Conservation (phyloP, 2,797 vertebrate species). For the Sebastes glaucus region DNA sequence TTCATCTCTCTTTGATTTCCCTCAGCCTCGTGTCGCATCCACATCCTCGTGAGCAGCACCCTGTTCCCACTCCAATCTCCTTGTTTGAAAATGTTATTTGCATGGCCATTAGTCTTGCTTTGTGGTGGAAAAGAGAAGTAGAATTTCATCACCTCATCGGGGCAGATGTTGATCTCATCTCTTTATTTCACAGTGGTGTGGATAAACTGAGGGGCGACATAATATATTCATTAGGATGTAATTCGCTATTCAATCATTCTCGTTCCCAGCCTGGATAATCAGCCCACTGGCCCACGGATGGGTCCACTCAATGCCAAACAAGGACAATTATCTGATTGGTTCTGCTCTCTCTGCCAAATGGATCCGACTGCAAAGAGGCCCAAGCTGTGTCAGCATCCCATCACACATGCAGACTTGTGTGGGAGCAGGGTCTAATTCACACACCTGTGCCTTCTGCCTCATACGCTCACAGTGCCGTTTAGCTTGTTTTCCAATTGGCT, state of each 20-base stretch:
- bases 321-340: conserved; percentile 86
- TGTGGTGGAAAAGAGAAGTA: conserved; percentile 63
- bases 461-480: conserved; percentile 23
- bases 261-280: conserved; percentile 78
- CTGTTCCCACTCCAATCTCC: conserved; percentile 46
- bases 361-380: conserved; percentile 74
- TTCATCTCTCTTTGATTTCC: conserved; percentile 44
- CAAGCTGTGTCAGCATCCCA: conserved; percentile 75
- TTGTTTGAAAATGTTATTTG: conserved; percentile 73
- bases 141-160: conserved; percentile 73
- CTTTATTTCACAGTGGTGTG: conserved; percentile 72
- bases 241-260: conserved; percentile 80
- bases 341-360: conserved; percentile 79
- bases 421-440: conserved; percentile 38
- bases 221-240: conserved; percentile 83
- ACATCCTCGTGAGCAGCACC: conserved; percentile 9
- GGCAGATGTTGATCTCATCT: conserved; percentile 77
- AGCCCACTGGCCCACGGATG: conserved; percentile 75
- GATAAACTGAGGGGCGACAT: conserved; percentile 76
- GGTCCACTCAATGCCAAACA: conserved; percentile 83
- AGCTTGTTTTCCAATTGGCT: conserved; percentile 26
- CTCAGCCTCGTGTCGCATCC: conserved; percentile 24
- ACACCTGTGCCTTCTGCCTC: conserved; percentile 44
- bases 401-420: conserved; percentile 31
- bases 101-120: conserved; percentile 72